Conservation (phyloP, 1,140 invertebrate genomes). For the Telenomus remus region DNA sequence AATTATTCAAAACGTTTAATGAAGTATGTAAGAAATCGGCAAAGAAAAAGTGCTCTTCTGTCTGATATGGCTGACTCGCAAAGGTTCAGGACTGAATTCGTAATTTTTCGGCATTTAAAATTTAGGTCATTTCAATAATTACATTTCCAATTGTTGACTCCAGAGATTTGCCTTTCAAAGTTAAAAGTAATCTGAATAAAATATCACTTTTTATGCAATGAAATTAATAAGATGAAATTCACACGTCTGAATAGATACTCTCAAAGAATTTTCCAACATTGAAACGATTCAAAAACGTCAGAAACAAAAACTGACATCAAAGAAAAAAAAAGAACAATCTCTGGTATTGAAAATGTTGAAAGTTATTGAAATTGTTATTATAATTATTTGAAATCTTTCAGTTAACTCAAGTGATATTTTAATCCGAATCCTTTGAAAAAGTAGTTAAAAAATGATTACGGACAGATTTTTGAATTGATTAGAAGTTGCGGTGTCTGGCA, state of each 20-base stretch:
- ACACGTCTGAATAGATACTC: too few species aligned
- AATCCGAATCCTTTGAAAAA: neutral
- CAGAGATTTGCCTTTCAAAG: neutral
- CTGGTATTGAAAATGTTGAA: neutral
- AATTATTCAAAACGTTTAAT: slow-evolving; percentile 46
- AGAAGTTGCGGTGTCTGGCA: slow-evolving; percentile 25
- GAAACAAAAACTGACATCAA: too few species aligned
- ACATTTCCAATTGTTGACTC: neutral
- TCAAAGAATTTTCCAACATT: too few species aligned
- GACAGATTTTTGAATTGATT: slow-evolving; percentile 33
- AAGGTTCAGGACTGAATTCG: slow-evolving; percentile 1
- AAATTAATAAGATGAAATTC: too few species aligned
- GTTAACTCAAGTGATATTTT: neutral
- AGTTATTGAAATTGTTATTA: too few species aligned
- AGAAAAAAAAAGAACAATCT: too few species aligned
- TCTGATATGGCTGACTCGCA: slow-evolving; percentile 3
- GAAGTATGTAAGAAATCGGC: slow-evolving; percentile 44
- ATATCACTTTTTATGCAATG: neutral
- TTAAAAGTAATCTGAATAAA: neutral
- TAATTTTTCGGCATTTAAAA: slow-evolving; percentile 24
- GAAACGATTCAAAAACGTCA: too few species aligned
- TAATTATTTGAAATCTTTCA: too few species aligned
- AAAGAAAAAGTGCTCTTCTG: slow-evolving; percentile 22
- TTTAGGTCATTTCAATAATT: slow-evolving; percentile 19
- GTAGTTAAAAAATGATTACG: slow-evolving; percentile 12